Evolutionary conservation across 2,797 vertebrate species (phyloP), one percentile per base, ranked within the genome.

Genomic region (Enteromius viviparus): DNA sequence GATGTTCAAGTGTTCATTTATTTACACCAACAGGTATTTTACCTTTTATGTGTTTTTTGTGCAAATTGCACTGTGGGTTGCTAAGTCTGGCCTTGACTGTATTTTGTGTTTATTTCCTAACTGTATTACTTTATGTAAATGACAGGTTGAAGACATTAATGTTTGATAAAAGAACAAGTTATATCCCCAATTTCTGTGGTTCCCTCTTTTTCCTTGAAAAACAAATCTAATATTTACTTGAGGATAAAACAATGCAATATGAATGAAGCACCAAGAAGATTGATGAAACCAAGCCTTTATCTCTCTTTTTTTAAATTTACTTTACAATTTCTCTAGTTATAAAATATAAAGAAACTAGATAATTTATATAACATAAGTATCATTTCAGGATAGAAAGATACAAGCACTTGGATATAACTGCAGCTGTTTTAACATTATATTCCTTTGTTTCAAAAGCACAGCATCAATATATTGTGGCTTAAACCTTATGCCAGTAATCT

Each of bases 41-140:
- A 15, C 78, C 26, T 40, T 51, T 21, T 26, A 37, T 23, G 74
- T 79, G 42, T 81, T 79, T 78, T 40, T 40, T 75, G 21, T 81
- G 58, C 65, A 19, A 17, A 32, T 51, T 78, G 80, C 87, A 84
- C 76, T 83, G 21, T 19, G 6, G 40, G 15, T 66, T 45, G 62
- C 21, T 29, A 49, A 69, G 53, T 80, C 60, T 49, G 40, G 74
- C n/a, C 71, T 80, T 3, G 37, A 45, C 10, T 19, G 21, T 23
- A 62, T 29, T 45, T 62, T 26, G 17, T 40, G 26, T 76, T 76
- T 79, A 1, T 47, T 60, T 34, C 53, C 37, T 79, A n/a, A 65
- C 1, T 23, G 42, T 34, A 69, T 53, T 58, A n/a, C 21, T 82
- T 60, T 29, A 82, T 82, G 34, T 58, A 58, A 45, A 82, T 66